phyloP scores from a whole-genome alignment of 2,888 invertebrate genomes.

The Mantis religiosa region DNA sequence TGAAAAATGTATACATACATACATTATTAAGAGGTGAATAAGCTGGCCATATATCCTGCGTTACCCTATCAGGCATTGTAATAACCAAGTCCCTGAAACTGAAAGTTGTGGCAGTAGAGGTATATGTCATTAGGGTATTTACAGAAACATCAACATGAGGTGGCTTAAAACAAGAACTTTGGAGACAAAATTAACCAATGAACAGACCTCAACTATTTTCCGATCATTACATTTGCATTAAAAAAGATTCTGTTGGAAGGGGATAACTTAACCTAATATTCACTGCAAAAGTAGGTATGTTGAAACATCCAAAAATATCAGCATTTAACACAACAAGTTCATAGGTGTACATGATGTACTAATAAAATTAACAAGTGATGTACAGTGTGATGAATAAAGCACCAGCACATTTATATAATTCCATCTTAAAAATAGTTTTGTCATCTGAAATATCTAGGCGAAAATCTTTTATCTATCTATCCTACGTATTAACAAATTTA shows the following conservation, averaged over 20 bases:
- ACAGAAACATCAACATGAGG: background rate
- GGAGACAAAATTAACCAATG: background rate
- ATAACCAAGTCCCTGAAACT: slow-evolving; percentile 7
- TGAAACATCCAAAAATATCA: background rate
- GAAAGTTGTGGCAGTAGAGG: background rate
- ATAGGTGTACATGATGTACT: background rate
- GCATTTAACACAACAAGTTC: background rate
- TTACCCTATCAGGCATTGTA: background rate
- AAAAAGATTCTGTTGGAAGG: background rate
- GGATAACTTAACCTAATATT: background rate
- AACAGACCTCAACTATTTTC: background rate
- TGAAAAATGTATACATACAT: no score
- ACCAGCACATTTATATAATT: slow-evolving; percentile 5
- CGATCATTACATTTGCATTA: background rate
- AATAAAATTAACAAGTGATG: background rate
- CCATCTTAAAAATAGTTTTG: background rate
- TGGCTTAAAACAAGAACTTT: background rate
- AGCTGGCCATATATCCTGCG: background rate
- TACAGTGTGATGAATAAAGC: slow-evolving; percentile 9
- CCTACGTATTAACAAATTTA: background rate
- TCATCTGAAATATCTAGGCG: background rate
- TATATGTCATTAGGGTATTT: background rate
- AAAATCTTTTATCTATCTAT: background rate
- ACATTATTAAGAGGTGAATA: background rate
- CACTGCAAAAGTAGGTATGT: background rate